phyloP scores from a whole-genome alignment of 2,113 vertebrate species.

The Psittacula cyanocephala region DNA sequence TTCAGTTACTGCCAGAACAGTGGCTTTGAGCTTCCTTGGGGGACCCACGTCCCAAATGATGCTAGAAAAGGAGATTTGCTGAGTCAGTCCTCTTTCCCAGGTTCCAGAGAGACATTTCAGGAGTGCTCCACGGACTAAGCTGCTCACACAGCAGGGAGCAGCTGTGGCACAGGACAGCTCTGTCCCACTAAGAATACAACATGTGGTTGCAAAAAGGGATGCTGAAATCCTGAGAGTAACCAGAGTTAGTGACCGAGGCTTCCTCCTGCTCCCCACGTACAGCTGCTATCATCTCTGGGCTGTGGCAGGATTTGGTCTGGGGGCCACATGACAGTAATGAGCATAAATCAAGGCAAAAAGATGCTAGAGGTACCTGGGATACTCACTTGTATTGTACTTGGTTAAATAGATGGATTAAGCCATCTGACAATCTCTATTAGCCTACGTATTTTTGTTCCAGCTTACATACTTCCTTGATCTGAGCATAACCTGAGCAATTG shows the following conservation, averaged over 20 bases:
- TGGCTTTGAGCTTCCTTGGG: background rate
- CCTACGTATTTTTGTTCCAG: background rate
- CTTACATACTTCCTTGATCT: background rate
- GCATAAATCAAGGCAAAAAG: background rate
- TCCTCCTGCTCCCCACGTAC: background rate
- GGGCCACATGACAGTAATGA: background rate
- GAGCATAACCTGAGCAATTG: background rate
- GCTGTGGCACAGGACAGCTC: background rate
- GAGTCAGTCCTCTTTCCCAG: background rate
- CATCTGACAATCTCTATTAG: background rate
- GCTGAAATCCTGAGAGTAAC: background rate
- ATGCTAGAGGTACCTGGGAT: background rate
- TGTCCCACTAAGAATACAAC: background rate
- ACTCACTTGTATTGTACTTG: rapidly evolving
- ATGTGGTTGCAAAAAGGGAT: background rate
- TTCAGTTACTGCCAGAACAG: background rate
- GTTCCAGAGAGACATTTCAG: background rate
- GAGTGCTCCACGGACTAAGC: background rate
- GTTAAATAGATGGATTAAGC: background rate
- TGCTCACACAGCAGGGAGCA: background rate
- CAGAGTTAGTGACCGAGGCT: background rate
- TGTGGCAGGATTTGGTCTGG: background rate
- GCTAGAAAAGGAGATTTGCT: background rate
- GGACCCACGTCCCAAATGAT: background rate
- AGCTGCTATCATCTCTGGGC: background rate